Base-by-base conservation (phyloP, 2,888 invertebrate genomes). In the Eumerus sabulonum region DNA sequence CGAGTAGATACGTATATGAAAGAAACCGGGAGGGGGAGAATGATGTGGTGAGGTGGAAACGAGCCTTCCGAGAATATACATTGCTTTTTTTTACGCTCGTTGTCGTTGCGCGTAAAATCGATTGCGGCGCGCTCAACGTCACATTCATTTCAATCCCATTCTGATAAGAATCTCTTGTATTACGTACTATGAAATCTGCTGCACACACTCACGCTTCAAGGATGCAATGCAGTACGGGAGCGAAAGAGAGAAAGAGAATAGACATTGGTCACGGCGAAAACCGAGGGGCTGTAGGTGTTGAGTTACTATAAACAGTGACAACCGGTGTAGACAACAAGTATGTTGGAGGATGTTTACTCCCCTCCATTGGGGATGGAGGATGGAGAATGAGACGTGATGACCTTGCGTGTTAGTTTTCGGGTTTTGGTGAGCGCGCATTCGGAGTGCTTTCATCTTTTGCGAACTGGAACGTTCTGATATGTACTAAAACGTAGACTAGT, bases 71-170 rank as follows among this genome's bases (percentile, higher is more conserved):
- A 70, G 59, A 56, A 56, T 63, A 54, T 51, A 72, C 56, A n/a
- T n/a, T n/a, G n/a, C 27, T 7, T 27, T 59, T 68, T 76, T 79
- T 81, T 81, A 81, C 79, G 79, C 60, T 76, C 54, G 56, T 73
- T 70, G 60, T 70, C 60, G 67, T 64, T 81, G 74, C 76, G 81
- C 81, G 81, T 81, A 81, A 81, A 81, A 81, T 81, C 81, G 81
- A 81, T 81, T 70, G 74, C 63, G 74, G 79, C 64, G 68, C 70
- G 70, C 70, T 81, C 81, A 76, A 81, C 71, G 62, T 66, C 66
- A 76, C 81, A 81, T 81, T 81, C 81, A 81, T 81, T 81, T 76
- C 62, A 70, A 76, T 76, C 68, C 81, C 81, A 81, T 76, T 81
- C 76, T 76, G 81, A 81, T 81, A 81, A 76, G 81, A 42, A 81